Conservation (phyloP, 2,113 vertebrate genomes). For the Nothocercus nigrocapillus region DNA sequence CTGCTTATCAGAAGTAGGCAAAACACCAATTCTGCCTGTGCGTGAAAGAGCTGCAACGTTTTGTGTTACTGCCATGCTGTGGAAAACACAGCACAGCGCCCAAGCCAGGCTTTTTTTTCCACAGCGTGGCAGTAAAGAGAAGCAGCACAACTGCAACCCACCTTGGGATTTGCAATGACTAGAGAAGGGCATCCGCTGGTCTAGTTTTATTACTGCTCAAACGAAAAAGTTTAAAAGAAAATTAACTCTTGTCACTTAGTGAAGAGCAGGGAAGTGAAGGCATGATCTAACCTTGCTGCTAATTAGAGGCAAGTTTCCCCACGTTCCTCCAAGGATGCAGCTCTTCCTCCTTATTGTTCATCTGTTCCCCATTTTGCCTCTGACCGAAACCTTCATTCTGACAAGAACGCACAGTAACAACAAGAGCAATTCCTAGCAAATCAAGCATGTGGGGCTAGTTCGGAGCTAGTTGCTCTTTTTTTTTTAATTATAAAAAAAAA, state of each 20-base stretch:
- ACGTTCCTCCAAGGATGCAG: background rate
- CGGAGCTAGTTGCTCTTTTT: background rate
- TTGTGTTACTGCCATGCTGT: conserved; percentile 20
- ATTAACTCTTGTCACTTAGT: background rate
- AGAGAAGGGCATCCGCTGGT: background rate
- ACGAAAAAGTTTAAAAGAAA: background rate
- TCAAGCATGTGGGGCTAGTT: background rate
- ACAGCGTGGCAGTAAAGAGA: conserved; percentile 37
- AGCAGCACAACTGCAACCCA: background rate
- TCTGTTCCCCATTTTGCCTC: background rate
- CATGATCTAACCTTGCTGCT: background rate
- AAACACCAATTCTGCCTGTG: background rate
- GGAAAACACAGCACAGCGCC: background rate
- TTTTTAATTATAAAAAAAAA: background rate
- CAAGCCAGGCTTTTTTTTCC: conserved; percentile 2
- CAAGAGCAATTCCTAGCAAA: background rate
- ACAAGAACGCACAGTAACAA: background rate
- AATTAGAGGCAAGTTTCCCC: background rate
- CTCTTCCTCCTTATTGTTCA: rapidly evolving
- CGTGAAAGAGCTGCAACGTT: background rate
- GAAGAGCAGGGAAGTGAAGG: background rate
- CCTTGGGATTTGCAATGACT: background rate
- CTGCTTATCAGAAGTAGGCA: background rate
- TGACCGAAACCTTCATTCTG: conserved; percentile 15
- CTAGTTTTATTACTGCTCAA: background rate